These are phyloP conservation scores for Magallana nippona DNA, from an alignment of 2,888 invertebrate species.

Conservation along the genomic window DNA sequence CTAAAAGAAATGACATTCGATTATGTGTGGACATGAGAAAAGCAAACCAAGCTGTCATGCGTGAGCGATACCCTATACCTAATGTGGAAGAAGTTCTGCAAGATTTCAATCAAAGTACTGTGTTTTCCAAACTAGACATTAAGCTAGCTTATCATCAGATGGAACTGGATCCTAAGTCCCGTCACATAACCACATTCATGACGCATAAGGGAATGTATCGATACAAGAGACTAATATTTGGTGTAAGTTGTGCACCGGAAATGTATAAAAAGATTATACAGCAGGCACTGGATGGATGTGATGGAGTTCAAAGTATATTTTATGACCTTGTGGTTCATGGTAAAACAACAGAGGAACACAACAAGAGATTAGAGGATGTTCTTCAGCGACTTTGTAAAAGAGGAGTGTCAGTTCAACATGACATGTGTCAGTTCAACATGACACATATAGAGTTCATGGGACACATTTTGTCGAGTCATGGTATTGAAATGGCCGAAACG, in stretches of 20 bases:
- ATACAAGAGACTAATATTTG: conserved; percentile 48
- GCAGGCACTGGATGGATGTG: conserved; percentile 46
- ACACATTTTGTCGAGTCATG: no score
- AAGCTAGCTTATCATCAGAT: conserved; percentile 44
- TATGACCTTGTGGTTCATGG: conserved; percentile 60
- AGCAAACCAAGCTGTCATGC: conserved; percentile 44
- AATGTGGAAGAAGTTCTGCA: conserved; percentile 18
- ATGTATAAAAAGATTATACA: conserved; percentile 41
- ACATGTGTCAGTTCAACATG: conserved; percentile 59
- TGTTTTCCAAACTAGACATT: conserved; percentile 43
- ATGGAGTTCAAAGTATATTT: conserved; percentile 51
- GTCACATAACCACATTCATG: conserved; percentile 44
- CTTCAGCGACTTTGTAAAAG: conserved; percentile 51
- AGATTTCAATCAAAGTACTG: conserved; percentile 6
- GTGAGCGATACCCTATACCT: conserved; percentile 2
- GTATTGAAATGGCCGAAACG: conserved; percentile 37
- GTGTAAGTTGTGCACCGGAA: conserved; percentile 1
- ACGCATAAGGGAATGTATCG: conserved; percentile 44
- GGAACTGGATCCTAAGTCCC: conserved; percentile 27
- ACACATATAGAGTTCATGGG: conserved; percentile 45
- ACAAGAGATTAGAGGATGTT: conserved; percentile 46
- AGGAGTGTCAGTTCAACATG: conserved; percentile 56
- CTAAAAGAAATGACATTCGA: conserved; percentile 54
- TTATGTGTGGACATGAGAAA: conserved; percentile 57
- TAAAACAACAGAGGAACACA: conserved; percentile 50